phyloP scores from a whole-genome alignment of 2,797 vertebrate genomes.

The Sphenodon punctatus region DNA sequence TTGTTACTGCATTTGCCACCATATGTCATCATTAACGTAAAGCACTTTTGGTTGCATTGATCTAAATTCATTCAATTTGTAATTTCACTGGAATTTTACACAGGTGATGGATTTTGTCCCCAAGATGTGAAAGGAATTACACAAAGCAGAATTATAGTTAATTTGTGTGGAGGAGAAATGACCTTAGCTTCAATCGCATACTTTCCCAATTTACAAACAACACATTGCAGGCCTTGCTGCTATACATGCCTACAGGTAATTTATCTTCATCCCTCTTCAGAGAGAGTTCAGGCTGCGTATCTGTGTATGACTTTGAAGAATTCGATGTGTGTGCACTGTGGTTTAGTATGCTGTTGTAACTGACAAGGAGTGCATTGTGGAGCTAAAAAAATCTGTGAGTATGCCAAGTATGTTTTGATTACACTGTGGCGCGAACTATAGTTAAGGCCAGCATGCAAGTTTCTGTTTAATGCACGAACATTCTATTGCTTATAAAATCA shows the following conservation, averaged over 20 bases:
- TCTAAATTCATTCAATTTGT: background rate
- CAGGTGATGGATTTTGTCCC: constrained; percentile 22
- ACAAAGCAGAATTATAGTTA: constrained; percentile 34
- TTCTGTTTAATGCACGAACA: too few species aligned
- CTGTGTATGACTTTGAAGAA: background rate
- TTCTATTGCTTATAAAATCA: too few species aligned
- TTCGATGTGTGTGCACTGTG: background rate
- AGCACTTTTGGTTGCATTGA: constrained; percentile 22
- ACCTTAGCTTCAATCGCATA: background rate
- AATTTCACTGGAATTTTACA: constrained; percentile 30
- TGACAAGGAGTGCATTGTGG: background rate
- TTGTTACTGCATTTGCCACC: constrained; percentile 32
- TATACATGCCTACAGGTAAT: background rate
- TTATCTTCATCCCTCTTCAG: background rate
- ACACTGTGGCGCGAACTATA: too few species aligned
- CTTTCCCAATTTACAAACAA: too few species aligned
- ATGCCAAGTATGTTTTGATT: background rate
- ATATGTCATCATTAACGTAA: constrained; percentile 24
- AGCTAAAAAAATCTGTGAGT: background rate
- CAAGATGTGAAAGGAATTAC: constrained; percentile 21
- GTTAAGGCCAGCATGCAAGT: too few species aligned
- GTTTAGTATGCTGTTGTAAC: fast-evolving
- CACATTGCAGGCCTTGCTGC: background rate
- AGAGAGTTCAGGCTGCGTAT: background rate
- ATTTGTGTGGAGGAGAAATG: constrained; percentile 8